Conservation (phyloP, 2,888 invertebrate genomes). For the Pedicia rivosa region DNA sequence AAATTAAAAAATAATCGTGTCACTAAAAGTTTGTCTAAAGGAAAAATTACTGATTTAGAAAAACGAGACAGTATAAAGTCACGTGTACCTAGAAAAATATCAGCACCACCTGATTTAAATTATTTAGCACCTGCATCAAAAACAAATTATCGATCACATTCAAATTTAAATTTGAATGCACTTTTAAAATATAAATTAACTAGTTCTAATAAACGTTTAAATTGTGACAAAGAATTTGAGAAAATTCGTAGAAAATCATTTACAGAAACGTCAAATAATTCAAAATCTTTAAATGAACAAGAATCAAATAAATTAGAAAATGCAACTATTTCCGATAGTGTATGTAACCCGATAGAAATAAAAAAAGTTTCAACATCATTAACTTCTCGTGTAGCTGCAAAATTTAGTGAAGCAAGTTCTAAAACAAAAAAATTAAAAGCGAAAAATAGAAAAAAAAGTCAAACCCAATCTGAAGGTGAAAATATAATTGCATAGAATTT, state of each 20-base stretch:
- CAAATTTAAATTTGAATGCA: slow-evolving; percentile 22
- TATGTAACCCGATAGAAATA: not conserved
- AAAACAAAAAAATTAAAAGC: slow-evolving; percentile 22
- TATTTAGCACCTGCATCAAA: slow-evolving; percentile 8
- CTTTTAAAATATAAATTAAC: slow-evolving; percentile 20
- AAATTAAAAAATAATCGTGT: slow-evolving; percentile 26
- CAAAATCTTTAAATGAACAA: not conserved
- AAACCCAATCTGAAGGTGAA: too few species aligned
- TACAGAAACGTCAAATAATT: slow-evolving; percentile 19
- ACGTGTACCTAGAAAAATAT: slow-evolving; percentile 19
- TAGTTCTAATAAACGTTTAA: slow-evolving; percentile 19
- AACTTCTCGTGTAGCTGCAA: slow-evolving; percentile 26
- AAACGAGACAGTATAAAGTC: slow-evolving; percentile 19
- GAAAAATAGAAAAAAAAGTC: slow-evolving; percentile 18
- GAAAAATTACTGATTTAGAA: slow-evolving; percentile 20
- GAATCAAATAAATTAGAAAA: slow-evolving; percentile 4
- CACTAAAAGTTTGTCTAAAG: slow-evolving; percentile 25
- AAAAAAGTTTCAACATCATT: slow-evolving; percentile 22
- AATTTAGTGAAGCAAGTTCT: slow-evolving; percentile 24
- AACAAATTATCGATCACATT: slow-evolving; percentile 15
- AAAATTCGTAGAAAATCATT: slow-evolving; percentile 22
- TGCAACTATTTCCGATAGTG: slow-evolving; percentile 10
- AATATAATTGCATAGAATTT: too few species aligned
- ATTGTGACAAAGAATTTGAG: slow-evolving; percentile 22
- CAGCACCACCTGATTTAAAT: slow-evolving; percentile 15